Percentiles rank a stretch among this genome's conserved stretches.
Evolutionary conservation across 2,888 invertebrate species (phyloP).

Genomic region (Mythimna loreyi): DNA sequence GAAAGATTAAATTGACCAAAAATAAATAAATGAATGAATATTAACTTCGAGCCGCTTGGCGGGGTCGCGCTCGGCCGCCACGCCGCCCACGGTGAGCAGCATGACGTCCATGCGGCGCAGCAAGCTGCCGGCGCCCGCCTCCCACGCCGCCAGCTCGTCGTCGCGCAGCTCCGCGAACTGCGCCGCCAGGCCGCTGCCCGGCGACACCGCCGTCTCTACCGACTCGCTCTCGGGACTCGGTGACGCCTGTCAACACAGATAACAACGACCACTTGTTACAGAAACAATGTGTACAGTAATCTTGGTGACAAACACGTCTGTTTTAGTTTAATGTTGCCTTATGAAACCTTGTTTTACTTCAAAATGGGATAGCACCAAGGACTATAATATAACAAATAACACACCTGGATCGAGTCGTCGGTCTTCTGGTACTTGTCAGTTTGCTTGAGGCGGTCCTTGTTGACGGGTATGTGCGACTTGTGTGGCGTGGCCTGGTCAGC

Average conservation of each 20-base stretch:
- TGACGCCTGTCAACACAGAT: background rate
- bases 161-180: constrained; percentile 49
- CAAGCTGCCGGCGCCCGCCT: constrained; percentile 74
- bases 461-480: constrained; percentile 61
- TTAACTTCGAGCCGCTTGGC: constrained; percentile 85
- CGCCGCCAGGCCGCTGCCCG: constrained; percentile 44
- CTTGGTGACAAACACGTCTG: too few relatives aligned
- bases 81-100: constrained; percentile 91
- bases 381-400: background rate
- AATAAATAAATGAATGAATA: too few relatives aligned
- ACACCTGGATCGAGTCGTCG: constrained; percentile 69
- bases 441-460: constrained; percentile 67
- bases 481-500: constrained; percentile 63
- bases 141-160: constrained; percentile 49
- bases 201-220: background rate
- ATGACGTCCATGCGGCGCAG: constrained; percentile 90
- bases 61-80: constrained; percentile 91
- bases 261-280: too few relatives aligned
- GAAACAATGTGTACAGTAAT: too few relatives aligned
- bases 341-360: background rate
- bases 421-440: constrained; percentile 74
- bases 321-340: too few relatives aligned
- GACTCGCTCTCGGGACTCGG: background rate
- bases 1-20: too few relatives aligned
- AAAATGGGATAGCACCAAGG: background rate